Conservation (phyloP, 1,140 invertebrate genomes). For the Ganaspis sp. region DNA sequence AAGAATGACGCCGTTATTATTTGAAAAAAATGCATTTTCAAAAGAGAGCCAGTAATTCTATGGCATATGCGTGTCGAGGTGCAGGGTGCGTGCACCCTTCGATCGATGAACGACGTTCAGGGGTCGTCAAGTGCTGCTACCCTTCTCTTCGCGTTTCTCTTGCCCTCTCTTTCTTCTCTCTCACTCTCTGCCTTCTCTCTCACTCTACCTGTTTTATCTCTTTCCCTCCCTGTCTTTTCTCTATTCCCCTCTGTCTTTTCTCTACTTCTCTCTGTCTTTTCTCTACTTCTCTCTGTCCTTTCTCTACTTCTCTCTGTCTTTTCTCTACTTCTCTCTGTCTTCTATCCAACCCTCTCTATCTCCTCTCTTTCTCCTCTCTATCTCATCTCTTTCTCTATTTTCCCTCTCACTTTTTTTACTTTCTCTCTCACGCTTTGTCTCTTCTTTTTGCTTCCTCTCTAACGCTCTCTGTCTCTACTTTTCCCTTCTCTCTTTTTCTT, state of each 20-base stretch:
- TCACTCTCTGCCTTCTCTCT: conserved; percentile 24
- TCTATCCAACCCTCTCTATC: conserved; percentile 32
- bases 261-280: neutral
- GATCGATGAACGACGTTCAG: conserved; percentile 63
- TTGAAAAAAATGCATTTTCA: conserved; percentile 10
- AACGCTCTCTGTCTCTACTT: neutral
- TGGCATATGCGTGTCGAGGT: conserved; percentile 36
- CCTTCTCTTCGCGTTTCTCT: neutral
- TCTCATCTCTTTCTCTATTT: too few species aligned
- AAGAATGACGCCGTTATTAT: conserved; percentile 1
- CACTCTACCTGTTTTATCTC: conserved; percentile 33
- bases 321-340: conserved; percentile 38
- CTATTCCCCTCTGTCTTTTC: neutral
- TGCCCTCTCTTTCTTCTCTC: conserved; percentile 11
- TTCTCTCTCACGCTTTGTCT: too few species aligned
- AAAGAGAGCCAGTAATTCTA: conserved; percentile 7
- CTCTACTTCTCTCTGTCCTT: neutral
- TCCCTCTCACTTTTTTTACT: neutral
- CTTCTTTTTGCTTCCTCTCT: neutral
- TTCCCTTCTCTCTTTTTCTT: too few species aligned
- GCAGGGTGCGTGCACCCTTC: conserved; percentile 57
- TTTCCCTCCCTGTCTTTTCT: conserved; percentile 27
- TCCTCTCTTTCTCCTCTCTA: neutral
- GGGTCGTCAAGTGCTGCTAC: conserved; percentile 37
- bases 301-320: too few species aligned